Evolutionary conservation across 1,140 invertebrate species (phyloP), one percentile per base, ranked within the genome.

Genomic region (Argopecten irradians): DNA sequence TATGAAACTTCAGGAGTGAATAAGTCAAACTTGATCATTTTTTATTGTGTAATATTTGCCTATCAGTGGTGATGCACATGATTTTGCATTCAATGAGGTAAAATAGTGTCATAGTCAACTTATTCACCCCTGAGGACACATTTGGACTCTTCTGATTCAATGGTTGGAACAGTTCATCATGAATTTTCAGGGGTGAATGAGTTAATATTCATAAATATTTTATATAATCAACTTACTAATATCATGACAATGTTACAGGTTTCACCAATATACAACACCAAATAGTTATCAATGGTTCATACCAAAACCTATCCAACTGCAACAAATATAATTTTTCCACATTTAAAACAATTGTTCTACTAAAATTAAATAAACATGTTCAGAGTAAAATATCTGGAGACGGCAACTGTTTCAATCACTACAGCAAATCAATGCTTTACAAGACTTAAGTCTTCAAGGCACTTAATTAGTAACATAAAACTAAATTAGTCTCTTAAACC

Each of bases 201-300:
- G n/a, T n/a, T n/a, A n/a, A n/a, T n/a, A n/a, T 71, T 71, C n/a
- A 71, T 71, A 71, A 71, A 71, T n/a, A 71, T 71, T 11, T 71
- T 16, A 71, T 28, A n/a, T 28, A 71, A n/a, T 3, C 5, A 71
- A 71, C 55, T 71, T 46, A 46, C 19, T 71, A 71, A 71, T 71
- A 71, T 71, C 55, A 71, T 28, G n/a, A 71, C 55, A 71, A 28
- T 16, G n/a, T 71, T 28, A 71, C n/a, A 71, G 55, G n/a, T 71
- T 0, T 71, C 55, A 71, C 55, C 28, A 28, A 28, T 28, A 71
- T 28, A 71, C 55, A 71, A 71, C 55, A 71, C 28, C 55, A 71
- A 71, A 71, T 71, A 28, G n/a, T 46, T 19, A 19, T 46, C 3
- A 16, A 71, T 28, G n/a, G 55, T n/a, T 28, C 5, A 71, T 46